Evolutionary conservation across 2,888 invertebrate genomes (phyloP).

Genomic region (Hemaris fuciformis): DNA sequence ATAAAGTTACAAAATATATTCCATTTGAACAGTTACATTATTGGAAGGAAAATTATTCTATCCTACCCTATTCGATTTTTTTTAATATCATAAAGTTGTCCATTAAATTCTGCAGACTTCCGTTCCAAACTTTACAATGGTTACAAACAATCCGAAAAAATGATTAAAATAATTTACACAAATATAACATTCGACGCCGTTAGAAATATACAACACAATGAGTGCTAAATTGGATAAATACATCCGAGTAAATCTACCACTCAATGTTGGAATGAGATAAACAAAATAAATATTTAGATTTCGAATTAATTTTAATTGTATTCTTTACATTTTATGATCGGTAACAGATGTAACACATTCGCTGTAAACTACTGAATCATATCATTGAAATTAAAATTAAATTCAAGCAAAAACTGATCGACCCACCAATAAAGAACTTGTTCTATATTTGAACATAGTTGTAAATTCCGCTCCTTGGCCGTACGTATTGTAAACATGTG

Average conservation of each 20-base stretch:
- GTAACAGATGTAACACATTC: slow-evolving; percentile 7
- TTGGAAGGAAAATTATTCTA: neutral
- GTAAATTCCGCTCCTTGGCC: neutral
- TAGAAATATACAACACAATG: slow-evolving; percentile 61
- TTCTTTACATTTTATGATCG: slow-evolving; percentile 16
- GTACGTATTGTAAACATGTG: neutral
- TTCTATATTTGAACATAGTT: neutral
- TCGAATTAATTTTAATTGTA: slow-evolving; percentile 23
- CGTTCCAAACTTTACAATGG: slow-evolving; percentile 46
- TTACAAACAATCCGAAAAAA: slow-evolving; percentile 51
- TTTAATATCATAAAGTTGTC: neutral
- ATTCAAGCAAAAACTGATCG: neutral
- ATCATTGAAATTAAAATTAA: neutral
- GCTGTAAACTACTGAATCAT: neutral
- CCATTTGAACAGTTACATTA: neutral
- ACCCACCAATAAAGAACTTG: neutral
- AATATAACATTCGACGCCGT: slow-evolving; percentile 67
- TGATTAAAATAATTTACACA: slow-evolving; percentile 70
- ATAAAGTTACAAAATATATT: neutral
- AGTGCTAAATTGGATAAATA: slow-evolving; percentile 53
- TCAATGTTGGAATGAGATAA: slow-evolving; percentile 72
- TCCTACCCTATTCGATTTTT: neutral
- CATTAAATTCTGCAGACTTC: slow-evolving; percentile 43
- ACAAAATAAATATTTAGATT: slow-evolving; percentile 55
- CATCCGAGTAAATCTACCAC: slow-evolving; percentile 55